Evolutionary conservation across 2,888 invertebrate species (phyloP).

Genomic region (Empis stercorea): DNA sequence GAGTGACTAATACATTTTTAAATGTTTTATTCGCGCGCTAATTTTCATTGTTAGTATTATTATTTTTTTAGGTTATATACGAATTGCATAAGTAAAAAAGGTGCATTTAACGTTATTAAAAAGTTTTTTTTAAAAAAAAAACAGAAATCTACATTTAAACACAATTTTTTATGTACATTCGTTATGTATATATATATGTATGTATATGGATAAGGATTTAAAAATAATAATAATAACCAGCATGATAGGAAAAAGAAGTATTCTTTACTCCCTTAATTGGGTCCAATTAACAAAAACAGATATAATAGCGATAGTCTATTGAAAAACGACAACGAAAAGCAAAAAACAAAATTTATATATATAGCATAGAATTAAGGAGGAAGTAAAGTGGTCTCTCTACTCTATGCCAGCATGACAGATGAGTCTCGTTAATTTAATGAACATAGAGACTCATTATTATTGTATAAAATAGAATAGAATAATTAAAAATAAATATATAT

Average conservation of each 20-base stretch:
- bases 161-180: conserved; percentile 3
- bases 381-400: neutral
- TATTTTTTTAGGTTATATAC: no score
- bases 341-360: neutral
- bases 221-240: conserved; percentile 11
- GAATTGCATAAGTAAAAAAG: neutral
- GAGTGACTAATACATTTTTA: no score
- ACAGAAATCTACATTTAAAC: no score
- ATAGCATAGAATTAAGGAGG: neutral
- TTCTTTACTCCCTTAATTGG: conserved; percentile 18
- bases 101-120: neutral
- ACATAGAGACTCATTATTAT: neutral
- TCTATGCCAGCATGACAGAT: neutral
- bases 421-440: conserved; percentile 1
- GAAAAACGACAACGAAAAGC: neutral
- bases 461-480: no score
- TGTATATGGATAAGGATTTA: no score
- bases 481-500: no score
- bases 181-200: conserved; percentile 1
- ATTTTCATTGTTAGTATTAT: no score
- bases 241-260: conserved; percentile 15
- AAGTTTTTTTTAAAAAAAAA: no score
- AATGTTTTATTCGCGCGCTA: no score
- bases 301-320: conserved; percentile 10
- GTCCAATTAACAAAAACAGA: conserved; percentile 18